phyloP scores from a whole-genome alignment of 2,888 invertebrate genomes.

The Quadroppia sp. region DNA sequence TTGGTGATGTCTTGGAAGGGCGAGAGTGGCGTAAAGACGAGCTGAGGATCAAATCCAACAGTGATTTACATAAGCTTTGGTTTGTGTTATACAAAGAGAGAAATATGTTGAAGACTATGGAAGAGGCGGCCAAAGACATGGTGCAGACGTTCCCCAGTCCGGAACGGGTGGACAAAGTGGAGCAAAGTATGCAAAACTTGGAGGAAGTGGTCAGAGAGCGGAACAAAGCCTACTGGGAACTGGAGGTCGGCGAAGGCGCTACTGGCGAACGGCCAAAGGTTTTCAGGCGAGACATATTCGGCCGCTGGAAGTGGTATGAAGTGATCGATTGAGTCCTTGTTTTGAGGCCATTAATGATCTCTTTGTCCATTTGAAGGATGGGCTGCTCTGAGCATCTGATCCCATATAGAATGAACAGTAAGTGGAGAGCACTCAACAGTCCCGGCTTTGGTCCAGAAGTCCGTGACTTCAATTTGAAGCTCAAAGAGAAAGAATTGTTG shows the following conservation, averaged over 20 bases:
- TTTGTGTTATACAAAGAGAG: slow-evolving; percentile 84
- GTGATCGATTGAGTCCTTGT: neutral
- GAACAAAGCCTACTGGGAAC: slow-evolving; percentile 77
- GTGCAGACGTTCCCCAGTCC: slow-evolving; percentile 76
- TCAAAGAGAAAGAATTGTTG: slow-evolving; percentile 41
- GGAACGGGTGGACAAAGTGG: slow-evolving; percentile 85
- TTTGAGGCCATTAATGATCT: neutral
- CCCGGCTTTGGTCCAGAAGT: slow-evolving; percentile 43
- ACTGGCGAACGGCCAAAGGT: slow-evolving; percentile 68
- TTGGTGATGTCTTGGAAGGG: too few species aligned
- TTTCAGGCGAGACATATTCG: slow-evolving; percentile 46
- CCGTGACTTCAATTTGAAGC: slow-evolving; percentile 44
- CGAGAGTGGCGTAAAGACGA: slow-evolving; percentile 85
- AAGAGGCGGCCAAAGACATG: slow-evolving; percentile 66
- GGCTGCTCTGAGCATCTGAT: slow-evolving; percentile 45
- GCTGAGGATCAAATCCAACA: slow-evolving; percentile 86
- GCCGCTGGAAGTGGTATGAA: slow-evolving; percentile 45
- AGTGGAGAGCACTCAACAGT: slow-evolving; percentile 42
- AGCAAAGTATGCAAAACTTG: slow-evolving; percentile 89
- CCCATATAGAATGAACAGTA: slow-evolving; percentile 45
- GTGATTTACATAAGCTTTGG: slow-evolving; percentile 96
- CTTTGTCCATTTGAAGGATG: slow-evolving; percentile 29
- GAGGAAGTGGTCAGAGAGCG: slow-evolving; percentile 86
- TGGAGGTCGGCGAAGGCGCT: slow-evolving; percentile 73
- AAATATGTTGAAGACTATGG: slow-evolving; percentile 97